These are phyloP conservation scores for Platichthys flesus DNA, from an alignment of 2,113 vertebrate genomes.

Conservation along the genomic window DNA sequence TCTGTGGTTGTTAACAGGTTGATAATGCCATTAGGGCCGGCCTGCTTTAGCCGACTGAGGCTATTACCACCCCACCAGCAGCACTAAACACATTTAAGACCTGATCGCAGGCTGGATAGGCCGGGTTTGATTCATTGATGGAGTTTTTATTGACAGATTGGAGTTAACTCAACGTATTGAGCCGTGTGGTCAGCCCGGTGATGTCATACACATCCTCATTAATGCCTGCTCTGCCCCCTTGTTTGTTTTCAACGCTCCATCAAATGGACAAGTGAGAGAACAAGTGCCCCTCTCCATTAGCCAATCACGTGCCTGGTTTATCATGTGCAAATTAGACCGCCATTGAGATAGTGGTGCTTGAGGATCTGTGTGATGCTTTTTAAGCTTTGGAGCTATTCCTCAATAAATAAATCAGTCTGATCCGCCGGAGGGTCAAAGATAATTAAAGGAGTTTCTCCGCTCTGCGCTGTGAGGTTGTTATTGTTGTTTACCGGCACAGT, in stretches of 20 bases:
- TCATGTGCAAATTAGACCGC: neutral
- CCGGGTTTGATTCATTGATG: constrained; percentile 69
- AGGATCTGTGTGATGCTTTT: constrained; percentile 4
- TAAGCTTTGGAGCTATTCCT: neutral
- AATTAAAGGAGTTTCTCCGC: constrained; percentile 29
- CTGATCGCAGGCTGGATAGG: constrained; percentile 45
- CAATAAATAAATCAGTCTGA: constrained; percentile 43
- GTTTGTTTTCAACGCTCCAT: constrained; percentile 34
- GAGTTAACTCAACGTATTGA: constrained; percentile 67
- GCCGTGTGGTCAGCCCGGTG: constrained; percentile 57
- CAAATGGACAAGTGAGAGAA: constrained; percentile 8
- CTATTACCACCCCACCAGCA: constrained; percentile 65
- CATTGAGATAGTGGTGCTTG: too few species aligned
- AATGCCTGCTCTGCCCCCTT: constrained; percentile 33
- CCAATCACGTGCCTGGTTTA: constrained; percentile 1
- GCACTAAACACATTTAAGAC: constrained; percentile 75
- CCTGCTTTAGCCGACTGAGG: constrained; percentile 60
- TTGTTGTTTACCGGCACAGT: constrained; percentile 51
- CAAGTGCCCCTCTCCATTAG: constrained; percentile 19
- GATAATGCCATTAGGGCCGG: constrained; percentile 67
- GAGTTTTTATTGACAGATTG: constrained; percentile 71
- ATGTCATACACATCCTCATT: constrained; percentile 71
- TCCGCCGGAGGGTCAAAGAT: constrained; percentile 27
- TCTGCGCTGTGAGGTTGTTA: constrained; percentile 8
- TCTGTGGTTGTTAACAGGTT: constrained; percentile 69